Base-by-base conservation (phyloP, 2,797 vertebrate species). In the Aselliscus stoliczkanus region DNA sequence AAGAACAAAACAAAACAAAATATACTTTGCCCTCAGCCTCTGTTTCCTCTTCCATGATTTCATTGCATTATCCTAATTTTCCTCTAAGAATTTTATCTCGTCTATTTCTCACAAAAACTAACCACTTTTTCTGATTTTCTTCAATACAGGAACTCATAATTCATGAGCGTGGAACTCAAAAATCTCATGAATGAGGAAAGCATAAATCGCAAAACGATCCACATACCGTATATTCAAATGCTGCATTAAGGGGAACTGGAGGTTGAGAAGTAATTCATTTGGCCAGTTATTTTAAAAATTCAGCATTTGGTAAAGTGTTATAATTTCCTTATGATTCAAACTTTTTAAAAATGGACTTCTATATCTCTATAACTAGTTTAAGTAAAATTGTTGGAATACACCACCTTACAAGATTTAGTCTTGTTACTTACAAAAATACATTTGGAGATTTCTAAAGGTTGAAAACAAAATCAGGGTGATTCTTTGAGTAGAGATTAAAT, bases 401-500 rank as follows among this genome's bases (percentile, higher is more conserved):
- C 13, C 39, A 64, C 20, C 39, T 83, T 42, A 73, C 9, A 88
- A 82, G 75, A 79, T 72, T 62, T 65, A 70, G 23, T n/a, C 37
- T 58, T 54, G 21, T 70, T 60, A 70, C 4, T 80, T 86, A 42
- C 2, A 92, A 94, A 93, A 77, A 58, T 72, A 29, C 62, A 42
- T 79, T 90, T 92, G 79, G 72, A 90, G 67, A 62, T 80, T 54
- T 92, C 21, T 37, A 82, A 85, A 90, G 5, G 79, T 65, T 96
- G 2, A 25, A 90, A 90, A 58, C 5, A 56, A 88, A 31, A 62
- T 92, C 67, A 76, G 7, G 1, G 12, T 17, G 34, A 54, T 72
- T 39, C 8, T 62, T 88, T 52, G 34, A 85, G 37, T 56, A 75
- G 37, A 82, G 29, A n/a, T 29, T 73, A 65, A 79, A 37, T 69